These are phyloP conservation scores for Cuniculus paca DNA, from an alignment of 2,797 vertebrate species.

Conservation along the genomic window DNA sequence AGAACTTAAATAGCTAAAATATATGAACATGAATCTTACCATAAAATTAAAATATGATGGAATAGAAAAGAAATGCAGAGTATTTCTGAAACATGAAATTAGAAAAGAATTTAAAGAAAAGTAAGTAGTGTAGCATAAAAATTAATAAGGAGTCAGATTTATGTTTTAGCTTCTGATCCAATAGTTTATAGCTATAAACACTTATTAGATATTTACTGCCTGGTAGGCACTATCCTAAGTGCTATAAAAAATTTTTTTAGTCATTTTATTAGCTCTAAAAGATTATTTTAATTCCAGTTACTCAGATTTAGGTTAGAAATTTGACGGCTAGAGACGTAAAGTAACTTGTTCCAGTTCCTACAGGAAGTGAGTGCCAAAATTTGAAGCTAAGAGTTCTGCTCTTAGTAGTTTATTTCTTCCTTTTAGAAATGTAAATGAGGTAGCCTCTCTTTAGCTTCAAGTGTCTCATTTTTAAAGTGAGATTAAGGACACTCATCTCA, in stretches of 20 bases:
- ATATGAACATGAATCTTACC: not conserved
- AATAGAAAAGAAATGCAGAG: not conserved
- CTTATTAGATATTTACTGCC: no score
- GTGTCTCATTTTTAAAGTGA: not conserved
- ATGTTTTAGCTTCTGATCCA: no score
- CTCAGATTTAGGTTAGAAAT: not conserved
- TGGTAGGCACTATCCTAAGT: no score
- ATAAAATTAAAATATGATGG: not conserved
- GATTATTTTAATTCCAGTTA: not conserved
- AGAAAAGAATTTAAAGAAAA: no score
- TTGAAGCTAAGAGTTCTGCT: not conserved
- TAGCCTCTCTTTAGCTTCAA: not conserved
- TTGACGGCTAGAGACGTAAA: not conserved
- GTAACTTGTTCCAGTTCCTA: not conserved
- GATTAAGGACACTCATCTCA: not conserved
- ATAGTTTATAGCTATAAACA: no score
- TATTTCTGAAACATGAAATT: not conserved
- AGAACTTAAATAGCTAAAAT: not conserved
- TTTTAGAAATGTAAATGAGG: not conserved
- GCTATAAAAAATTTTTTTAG: no score
- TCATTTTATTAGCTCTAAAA: no score
- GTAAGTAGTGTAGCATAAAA: no score
- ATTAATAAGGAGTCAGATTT: no score
- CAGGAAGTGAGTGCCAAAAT: not conserved
- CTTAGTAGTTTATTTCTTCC: not conserved